These are phyloP conservation scores for Druon quercuslanigerum DNA, from an alignment of 1,140 invertebrate genomes.

Conservation along the genomic window DNA sequence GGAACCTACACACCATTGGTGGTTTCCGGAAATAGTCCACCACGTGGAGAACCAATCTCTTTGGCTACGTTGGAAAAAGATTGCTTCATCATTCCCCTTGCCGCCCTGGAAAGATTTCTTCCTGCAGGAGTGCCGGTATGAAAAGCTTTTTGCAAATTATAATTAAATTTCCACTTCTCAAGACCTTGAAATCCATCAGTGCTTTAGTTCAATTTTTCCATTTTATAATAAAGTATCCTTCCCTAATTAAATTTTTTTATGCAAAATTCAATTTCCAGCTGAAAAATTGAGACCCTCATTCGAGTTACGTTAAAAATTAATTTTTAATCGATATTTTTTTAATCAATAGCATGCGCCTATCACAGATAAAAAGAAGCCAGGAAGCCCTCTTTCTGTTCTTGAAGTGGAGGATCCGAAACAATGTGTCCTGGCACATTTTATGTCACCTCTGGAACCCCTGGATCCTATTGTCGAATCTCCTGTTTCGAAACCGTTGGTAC, in stretches of 20 bases:
- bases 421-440: constrained; percentile 89
- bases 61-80: constrained; percentile 87
- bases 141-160: constrained; percentile 10
- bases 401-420: constrained; percentile 92
- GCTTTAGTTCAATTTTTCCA: not conserved
- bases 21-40: constrained; percentile 69
- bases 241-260: not conserved
- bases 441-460: constrained; percentile 89
- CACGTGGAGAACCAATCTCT: constrained; percentile 81
- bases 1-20: constrained; percentile 71
- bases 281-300: not conserved
- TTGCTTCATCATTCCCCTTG: constrained; percentile 92
- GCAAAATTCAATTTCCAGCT: not conserved
- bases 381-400: constrained; percentile 83
- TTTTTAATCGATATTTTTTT: not conserved
- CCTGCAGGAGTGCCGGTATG: constrained; percentile 89
- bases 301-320: not conserved
- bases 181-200: not conserved
- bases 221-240: not conserved
- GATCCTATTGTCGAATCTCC: constrained; percentile 90
- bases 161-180: not conserved
- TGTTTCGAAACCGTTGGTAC: constrained; percentile 83
- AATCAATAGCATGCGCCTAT: constrained; percentile 69
- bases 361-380: constrained; percentile 78
- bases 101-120: constrained; percentile 88